These are phyloP conservation scores for Gopherus flavomarginatus DNA, from an alignment of 2,113 vertebrate species.

Conservation along the genomic window DNA sequence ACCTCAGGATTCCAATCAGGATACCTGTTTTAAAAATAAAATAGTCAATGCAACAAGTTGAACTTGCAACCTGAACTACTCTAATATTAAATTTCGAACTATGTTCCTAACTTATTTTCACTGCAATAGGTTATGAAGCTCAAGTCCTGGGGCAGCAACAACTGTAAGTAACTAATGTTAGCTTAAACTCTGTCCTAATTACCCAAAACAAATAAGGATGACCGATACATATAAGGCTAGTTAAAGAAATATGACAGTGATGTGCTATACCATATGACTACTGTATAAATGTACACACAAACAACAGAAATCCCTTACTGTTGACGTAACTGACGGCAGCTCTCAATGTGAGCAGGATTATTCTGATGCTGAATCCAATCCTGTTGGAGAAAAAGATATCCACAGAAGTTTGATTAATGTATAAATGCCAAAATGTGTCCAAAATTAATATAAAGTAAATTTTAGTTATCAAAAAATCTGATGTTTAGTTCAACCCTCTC, in stretches of 20 bases:
- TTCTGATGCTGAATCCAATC: conserved; percentile 95
- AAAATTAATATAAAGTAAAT: fast-evolving
- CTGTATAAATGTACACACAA: not conserved
- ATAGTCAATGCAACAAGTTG: not conserved
- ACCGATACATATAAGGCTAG: fast-evolving
- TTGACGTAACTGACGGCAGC: conserved; percentile 85
- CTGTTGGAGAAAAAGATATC: conserved; percentile 73
- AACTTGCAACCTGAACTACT: not conserved
- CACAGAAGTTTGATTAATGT: fast-evolving
- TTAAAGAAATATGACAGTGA: fast-evolving
- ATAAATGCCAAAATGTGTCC: fast-evolving
- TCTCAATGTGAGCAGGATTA: conserved; percentile 86
- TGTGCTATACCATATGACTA: too few species aligned
- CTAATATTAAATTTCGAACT: not conserved
- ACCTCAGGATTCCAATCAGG: conserved; percentile 90
- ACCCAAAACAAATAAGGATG: fast-evolving
- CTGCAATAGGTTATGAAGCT: not conserved
- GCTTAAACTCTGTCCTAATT: fast-evolving
- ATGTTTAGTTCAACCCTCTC: not conserved
- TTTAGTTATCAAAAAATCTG: fast-evolving
- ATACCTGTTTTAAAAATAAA: conserved; percentile 77
- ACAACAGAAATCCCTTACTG: conserved; percentile 80
- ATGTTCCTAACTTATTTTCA: not conserved
- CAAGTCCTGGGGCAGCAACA: not conserved
- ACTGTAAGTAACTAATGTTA: not conserved